Conservation (phyloP, 2,888 invertebrate species). For the Actias luna region DNA sequence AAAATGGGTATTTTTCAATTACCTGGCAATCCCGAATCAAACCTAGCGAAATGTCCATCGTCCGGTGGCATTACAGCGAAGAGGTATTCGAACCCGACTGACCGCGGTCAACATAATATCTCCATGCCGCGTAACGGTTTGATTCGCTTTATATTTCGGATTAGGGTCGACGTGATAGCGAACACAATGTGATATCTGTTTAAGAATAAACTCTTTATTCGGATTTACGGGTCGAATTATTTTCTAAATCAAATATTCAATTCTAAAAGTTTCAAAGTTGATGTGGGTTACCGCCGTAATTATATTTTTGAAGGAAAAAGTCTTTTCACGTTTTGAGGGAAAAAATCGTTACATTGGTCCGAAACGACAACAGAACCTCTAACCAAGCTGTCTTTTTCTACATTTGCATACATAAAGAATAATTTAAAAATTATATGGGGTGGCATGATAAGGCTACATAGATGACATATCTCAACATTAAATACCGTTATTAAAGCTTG, state of each 20-base stretch:
- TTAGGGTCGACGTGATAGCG: conserved; percentile 14
- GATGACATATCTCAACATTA: too few relatives aligned
- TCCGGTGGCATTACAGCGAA: conserved; percentile 3
- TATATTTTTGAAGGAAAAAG: not conserved
- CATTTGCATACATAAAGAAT: too few relatives aligned
- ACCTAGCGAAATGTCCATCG: conserved; percentile 13
- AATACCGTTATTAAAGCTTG: too few relatives aligned
- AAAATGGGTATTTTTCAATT: conserved; percentile 3
- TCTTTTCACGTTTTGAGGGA: too few relatives aligned
- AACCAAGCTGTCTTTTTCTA: too few relatives aligned
- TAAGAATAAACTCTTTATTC: not conserved
- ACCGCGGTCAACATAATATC: conserved; percentile 20
- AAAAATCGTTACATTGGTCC: too few relatives aligned
- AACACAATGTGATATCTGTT: conserved; percentile 6
- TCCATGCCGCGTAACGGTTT: conserved; percentile 13
- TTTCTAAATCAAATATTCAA: not conserved
- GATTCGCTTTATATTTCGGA: conserved; percentile 9
- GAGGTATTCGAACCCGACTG: conserved; percentile 12
- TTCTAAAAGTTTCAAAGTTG: not conserved
- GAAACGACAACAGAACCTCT: too few relatives aligned
- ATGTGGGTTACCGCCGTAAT: not conserved
- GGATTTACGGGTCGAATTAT: not conserved
- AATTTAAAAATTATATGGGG: too few relatives aligned
- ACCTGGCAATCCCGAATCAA: conserved; percentile 11
- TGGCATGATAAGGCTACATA: too few relatives aligned